Evolutionary conservation across 2,797 vertebrate genomes (phyloP).

Genomic region (Propithecus deckenii): DNA sequence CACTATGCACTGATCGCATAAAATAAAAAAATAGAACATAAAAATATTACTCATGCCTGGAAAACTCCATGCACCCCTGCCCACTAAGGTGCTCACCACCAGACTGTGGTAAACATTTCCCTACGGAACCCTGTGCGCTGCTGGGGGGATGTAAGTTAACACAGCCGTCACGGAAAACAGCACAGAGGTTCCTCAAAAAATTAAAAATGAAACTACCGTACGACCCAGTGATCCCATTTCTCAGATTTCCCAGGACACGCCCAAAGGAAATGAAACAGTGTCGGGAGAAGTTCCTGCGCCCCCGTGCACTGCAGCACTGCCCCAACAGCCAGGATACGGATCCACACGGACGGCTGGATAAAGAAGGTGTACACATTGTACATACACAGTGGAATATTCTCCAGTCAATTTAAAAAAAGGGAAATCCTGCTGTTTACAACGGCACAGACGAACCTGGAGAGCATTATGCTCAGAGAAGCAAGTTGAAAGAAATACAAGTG

Average conservation of each 20-base stretch:
- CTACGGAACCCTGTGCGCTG: background rate
- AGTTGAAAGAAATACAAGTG: background rate
- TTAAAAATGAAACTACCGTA: background rate
- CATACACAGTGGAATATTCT: background rate
- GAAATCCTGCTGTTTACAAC: background rate
- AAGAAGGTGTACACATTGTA: background rate
- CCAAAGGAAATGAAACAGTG: background rate
- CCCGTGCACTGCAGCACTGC: background rate
- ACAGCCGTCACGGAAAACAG: background rate
- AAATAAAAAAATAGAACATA: background rate
- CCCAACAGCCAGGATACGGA: background rate
- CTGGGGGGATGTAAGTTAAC: no score
- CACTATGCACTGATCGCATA: no score
- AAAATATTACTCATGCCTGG: no score
- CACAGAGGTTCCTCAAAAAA: background rate
- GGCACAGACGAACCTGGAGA: background rate
- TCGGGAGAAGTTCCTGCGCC: background rate
- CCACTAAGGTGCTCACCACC: background rate
- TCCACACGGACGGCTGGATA: background rate
- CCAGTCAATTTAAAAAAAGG: background rate
- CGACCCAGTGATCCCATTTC: background rate
- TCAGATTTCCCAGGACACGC: background rate
- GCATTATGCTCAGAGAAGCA: background rate
- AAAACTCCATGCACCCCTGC: background rate
- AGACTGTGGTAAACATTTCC: background rate